phyloP scores from a whole-genome alignment of 2,797 vertebrate genomes.

The Clamator glandarius region DNA sequence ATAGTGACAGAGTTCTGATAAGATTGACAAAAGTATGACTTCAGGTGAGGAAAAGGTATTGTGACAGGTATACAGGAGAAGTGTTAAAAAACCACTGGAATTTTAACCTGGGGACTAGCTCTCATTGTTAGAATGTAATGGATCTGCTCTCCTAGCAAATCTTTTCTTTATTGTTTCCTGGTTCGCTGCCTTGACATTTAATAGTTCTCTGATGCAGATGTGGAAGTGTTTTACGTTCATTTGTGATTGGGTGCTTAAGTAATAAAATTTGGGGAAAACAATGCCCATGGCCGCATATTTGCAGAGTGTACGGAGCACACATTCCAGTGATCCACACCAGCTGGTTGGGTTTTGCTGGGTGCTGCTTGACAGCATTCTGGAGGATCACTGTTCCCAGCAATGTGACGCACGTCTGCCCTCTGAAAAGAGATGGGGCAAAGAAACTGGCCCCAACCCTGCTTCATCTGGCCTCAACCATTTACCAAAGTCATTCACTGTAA shows the following conservation, averaged over 20 bases:
- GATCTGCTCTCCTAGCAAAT: neutral
- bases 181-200: neutral
- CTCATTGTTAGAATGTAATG: neutral
- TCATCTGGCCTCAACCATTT: neutral
- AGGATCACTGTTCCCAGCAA: neutral
- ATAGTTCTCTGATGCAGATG: neutral
- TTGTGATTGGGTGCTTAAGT: neutral
- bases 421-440: neutral
- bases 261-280: neutral
- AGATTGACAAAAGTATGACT: neutral
- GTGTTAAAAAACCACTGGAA: neutral
- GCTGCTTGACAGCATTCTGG: neutral
- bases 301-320: neutral
- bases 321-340: neutral
- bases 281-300: neutral
- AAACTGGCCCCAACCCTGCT: neutral
- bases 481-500: neutral
- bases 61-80: neutral
- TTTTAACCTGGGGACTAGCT: neutral
- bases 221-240: neutral
- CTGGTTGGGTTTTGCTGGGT: neutral
- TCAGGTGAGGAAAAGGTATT: neutral
- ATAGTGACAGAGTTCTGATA: neutral
- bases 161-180: neutral
- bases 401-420: neutral